A percentile compares a stretch with the other conserved stretches of the same genome.
phyloP scores from a whole-genome alignment of 2,113 vertebrate species.

The Perccottus glenii region DNA sequence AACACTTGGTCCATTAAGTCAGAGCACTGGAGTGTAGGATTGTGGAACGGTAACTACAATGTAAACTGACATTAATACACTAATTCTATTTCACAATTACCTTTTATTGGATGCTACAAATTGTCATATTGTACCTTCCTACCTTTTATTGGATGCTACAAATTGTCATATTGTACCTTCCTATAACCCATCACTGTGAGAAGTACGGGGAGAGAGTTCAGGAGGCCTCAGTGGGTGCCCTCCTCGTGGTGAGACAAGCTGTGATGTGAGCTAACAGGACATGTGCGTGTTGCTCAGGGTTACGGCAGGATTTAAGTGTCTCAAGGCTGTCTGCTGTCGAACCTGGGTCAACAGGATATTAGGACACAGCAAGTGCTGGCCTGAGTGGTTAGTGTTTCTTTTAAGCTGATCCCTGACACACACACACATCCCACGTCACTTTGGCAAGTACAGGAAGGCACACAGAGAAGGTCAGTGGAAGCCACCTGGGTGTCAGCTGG shows the following conservation, averaged over 20 bases:
- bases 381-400: conserved; percentile 38
- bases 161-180: no score
- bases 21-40: not conserved
- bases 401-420: conserved; percentile 46
- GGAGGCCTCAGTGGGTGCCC: no score
- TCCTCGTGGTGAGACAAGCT: conserved; percentile 15
- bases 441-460: conserved; percentile 24
- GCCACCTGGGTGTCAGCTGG: conserved; percentile 11
- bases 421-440: conserved; percentile 8
- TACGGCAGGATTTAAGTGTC: conserved; percentile 58
- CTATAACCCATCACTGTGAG: no score
- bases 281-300: conserved; percentile 46
- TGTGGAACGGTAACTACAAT: no score
- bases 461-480: conserved; percentile 9
- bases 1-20: not conserved
- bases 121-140: no score
- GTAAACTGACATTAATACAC: no score
- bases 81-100: no score
- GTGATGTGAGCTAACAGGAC: conserved; percentile 48
- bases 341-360: conserved; percentile 70
- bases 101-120: no score
- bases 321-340: conserved; percentile 63
- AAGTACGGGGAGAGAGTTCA: no score
- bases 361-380: conserved; percentile 51
- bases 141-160: no score